Base-by-base conservation (phyloP, 2,797 vertebrate genomes). In the Neomorphus geoffroyi region DNA sequence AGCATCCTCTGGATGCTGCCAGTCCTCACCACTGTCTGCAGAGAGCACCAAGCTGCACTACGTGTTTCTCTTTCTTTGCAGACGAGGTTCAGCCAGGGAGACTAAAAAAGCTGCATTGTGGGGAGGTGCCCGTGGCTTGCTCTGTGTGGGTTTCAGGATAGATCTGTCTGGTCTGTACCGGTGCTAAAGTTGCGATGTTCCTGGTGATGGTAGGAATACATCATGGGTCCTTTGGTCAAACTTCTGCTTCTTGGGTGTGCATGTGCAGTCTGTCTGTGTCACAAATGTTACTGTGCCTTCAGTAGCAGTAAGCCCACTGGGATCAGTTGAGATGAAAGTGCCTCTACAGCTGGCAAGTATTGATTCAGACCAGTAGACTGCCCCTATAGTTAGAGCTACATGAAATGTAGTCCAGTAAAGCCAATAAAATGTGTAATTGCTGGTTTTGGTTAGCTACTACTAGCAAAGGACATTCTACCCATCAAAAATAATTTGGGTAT, bases 31-130 rank as follows among this genome's bases (percentile, higher is more conserved):
- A 2, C 13, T 21, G 10, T 60, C 72, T 3, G 4, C 33, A 64
- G 48, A 80, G 43, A 70, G 14, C 77, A 50, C 8, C 0, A 3
- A 71, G 37, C 26, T 83, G 26, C 0, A 0, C 21, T 41, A 21
- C 3, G 1, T 0, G 0, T 80, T 86, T 61, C 30, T 72, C 23
- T 56, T 41, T 77, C n/a, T 80, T 56, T 93, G 82, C 45, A 50
- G 61, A 78, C 70, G 28, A 69, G 37, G 35, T 67, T 91, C 62
- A 64, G 26, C 19, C 23, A 37, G 51, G 18, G 22, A 57, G 57
- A 23, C 1, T 71, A 39, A 51, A 79, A 27, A 28, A 56, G 32
- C 54, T 75, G 37, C 53, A 56, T 30, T 28, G 26, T 53, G 41
- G 45, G 24, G 48, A 83, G 41, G 21, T 66, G 5, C 35, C 43